phyloP scores from a whole-genome alignment of 2,888 invertebrate species.

The Drosophila testacea region DNA sequence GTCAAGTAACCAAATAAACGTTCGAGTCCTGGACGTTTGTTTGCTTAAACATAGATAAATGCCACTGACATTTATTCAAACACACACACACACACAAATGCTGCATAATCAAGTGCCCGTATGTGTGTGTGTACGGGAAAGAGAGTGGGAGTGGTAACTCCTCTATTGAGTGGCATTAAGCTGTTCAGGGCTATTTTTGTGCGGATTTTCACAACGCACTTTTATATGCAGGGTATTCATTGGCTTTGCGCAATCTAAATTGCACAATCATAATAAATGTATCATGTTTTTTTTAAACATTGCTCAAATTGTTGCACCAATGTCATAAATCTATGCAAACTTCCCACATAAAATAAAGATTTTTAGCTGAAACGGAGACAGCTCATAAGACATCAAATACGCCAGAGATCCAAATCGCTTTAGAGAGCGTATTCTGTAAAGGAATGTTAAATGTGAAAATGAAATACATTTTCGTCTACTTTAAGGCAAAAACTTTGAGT shows the following conservation, averaged over 20 bases:
- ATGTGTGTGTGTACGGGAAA: constrained; percentile 2
- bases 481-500: neutral
- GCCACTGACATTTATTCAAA: constrained; percentile 67
- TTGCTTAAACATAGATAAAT: constrained; percentile 78
- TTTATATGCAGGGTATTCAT: constrained; percentile 48
- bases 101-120: constrained; percentile 48
- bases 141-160: neutral
- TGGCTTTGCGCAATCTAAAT: constrained; percentile 49
- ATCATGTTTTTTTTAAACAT: constrained; percentile 37
- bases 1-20: constrained; percentile 75
- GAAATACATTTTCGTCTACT: neutral
- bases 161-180: constrained; percentile 55
- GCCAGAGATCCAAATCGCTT: neutral
- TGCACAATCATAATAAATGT: constrained; percentile 69
- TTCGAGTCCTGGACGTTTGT: constrained; percentile 60
- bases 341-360: constrained; percentile 18
- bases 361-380: constrained; percentile 15
- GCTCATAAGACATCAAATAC: constrained; percentile 14
- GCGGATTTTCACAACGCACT: constrained; percentile 61
- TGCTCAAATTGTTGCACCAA: constrained; percentile 62
- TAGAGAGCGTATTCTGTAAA: neutral
- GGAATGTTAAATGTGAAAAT: neutral
- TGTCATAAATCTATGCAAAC: constrained; percentile 62
- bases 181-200: constrained; percentile 55
- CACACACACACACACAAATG: constrained; percentile 14